Conservation (phyloP, 2,888 invertebrate species). For the Labia minor region DNA sequence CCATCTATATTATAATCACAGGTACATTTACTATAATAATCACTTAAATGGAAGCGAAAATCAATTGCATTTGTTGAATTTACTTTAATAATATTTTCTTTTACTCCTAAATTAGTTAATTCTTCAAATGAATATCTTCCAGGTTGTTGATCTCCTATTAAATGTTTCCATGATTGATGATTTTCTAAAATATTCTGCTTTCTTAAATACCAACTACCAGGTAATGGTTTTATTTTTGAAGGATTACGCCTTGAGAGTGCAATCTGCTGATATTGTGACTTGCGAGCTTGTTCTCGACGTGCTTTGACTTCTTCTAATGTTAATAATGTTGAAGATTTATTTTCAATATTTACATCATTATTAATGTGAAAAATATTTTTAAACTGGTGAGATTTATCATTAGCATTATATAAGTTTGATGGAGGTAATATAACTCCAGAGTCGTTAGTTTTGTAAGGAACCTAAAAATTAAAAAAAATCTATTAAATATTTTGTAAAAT, state of each 20-base stretch:
- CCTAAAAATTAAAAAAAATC: not conserved
- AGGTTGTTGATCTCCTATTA: not conserved
- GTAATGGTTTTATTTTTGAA: not conserved
- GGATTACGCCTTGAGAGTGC: not conserved
- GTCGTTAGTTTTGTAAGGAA: not conserved
- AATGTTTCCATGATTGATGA: not conserved
- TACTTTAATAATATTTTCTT: slow-evolving; percentile 32
- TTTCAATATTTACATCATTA: not conserved
- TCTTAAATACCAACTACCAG: not conserved
- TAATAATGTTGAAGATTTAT: not conserved
- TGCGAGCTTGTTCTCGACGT: not conserved
- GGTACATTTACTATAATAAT: slow-evolving; percentile 31
- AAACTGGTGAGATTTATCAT: not conserved
- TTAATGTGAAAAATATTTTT: not conserved
- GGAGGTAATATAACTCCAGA: not conserved
- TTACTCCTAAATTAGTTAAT: slow-evolving; percentile 29
- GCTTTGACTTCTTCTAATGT: not conserved
- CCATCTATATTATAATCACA: slow-evolving; percentile 30
- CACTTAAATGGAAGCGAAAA: slow-evolving; percentile 34
- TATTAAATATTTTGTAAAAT: not conserved
- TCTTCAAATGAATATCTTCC: slow-evolving; percentile 24
- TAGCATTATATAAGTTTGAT: no score
- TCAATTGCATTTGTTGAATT: slow-evolving; percentile 33
- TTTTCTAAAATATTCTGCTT: not conserved
- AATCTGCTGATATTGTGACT: not conserved